Conservation (phyloP, 2,113 vertebrate genomes). For the human (Homo sapiens) region GRCh38 chr7:82563501-82564000, state of each 20-base stretch:
- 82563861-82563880: background rate
- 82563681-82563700: background rate
- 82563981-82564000: background rate
- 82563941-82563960: background rate
- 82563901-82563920: background rate
- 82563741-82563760: background rate
- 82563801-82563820: background rate
- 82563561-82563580: background rate
- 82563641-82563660: background rate
- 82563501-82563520: background rate
- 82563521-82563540: background rate
- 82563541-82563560: background rate
- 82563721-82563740: background rate
- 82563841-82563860: background rate
- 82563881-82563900: background rate
- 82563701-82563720: background rate
- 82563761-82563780: background rate
- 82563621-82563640: background rate
- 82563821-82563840: background rate
- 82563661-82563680: background rate
- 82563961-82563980: background rate
- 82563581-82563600: background rate
- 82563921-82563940: constrained; percentile 1
- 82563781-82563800: constrained; percentile 5
- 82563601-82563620: constrained; percentile 1